Percentiles rank a stretch among this genome's conserved stretches.
Conservation (phyloP, 2,113 vertebrate genomes). For the Microcebus murinus region DNA sequence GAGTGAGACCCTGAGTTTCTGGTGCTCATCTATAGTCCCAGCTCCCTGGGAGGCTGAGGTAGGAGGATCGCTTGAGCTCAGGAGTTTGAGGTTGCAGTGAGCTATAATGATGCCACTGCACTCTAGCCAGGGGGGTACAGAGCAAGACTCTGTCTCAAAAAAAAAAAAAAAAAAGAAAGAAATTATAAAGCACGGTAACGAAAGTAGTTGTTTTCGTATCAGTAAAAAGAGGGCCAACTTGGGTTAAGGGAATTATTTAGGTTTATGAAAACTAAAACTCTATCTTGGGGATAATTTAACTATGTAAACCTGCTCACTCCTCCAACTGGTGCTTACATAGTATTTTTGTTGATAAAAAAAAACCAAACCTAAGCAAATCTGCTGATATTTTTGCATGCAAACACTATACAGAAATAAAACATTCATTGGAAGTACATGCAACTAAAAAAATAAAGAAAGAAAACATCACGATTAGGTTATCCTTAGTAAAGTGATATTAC, state of each 20-base stretch:
- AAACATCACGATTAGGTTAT: not conserved
- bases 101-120: no score
- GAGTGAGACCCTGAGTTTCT: no score
- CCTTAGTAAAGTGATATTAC: not conserved
- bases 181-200: not conserved
- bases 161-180: no score
- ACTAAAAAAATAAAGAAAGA: no score
- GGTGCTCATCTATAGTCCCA: no score
- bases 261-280: not conserved
- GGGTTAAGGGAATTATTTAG: slow-evolving; percentile 7
- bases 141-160: no score
- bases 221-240: not conserved
- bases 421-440: no score
- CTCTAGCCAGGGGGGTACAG: no score
- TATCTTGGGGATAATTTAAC: slow-evolving; percentile 15
- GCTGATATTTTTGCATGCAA: slow-evolving; percentile 1
- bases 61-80: no score
- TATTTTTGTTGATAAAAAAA: not conserved
- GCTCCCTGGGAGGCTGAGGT: no score
- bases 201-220: not conserved
- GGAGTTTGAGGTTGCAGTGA: no score
- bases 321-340: not conserved
- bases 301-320: slow-evolving; percentile 21
- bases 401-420: not conserved
- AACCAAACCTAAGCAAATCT: not conserved